Conservation (phyloP, 1,140 invertebrate species). For the Zophobas atratus region DNA sequence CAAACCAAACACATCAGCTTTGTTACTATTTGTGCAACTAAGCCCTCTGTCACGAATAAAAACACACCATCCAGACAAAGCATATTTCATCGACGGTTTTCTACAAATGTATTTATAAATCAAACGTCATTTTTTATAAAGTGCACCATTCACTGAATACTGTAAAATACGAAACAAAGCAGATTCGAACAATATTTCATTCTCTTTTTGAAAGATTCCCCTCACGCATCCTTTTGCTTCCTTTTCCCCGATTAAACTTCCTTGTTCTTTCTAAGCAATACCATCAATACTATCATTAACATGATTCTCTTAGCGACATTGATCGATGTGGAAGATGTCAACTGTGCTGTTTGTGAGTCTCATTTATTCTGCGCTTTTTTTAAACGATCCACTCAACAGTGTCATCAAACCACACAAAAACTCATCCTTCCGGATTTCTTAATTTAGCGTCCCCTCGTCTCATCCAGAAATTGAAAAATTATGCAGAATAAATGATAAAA, state of each 20-base stretch:
- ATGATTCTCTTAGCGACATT: not conserved
- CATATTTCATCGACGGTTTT: too few species aligned
- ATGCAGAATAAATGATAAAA: not conserved
- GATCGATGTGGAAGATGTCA: conserved; percentile 5
- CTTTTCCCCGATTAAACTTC: not conserved
- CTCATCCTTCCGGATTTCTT: not conserved
- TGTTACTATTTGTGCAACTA: not conserved
- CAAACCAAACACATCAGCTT: not conserved
- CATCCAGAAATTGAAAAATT: not conserved
- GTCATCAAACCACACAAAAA: not conserved
- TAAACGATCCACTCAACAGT: conserved; percentile 10
- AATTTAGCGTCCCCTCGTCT: not conserved
- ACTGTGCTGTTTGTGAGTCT: conserved; percentile 1
- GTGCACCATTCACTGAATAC: too few species aligned
- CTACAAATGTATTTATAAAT: too few species aligned
- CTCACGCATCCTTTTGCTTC: too few species aligned
- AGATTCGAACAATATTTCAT: too few species aligned
- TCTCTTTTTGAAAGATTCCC: too few species aligned
- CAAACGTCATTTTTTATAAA: too few species aligned
- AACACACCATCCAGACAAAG: too few species aligned
- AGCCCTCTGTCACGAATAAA: too few species aligned
- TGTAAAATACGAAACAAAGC: too few species aligned
- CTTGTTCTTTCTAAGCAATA: not conserved
- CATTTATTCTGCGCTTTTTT: conserved; percentile 2
- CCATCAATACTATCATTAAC: conserved; percentile 4